Percentiles rank a stretch among this genome's conserved stretches.
Evolutionary conservation across 30 jellyfish, hydroid and myxozoan genomes (phyloP).

Genomic region (Pelagia noctiluca): DNA sequence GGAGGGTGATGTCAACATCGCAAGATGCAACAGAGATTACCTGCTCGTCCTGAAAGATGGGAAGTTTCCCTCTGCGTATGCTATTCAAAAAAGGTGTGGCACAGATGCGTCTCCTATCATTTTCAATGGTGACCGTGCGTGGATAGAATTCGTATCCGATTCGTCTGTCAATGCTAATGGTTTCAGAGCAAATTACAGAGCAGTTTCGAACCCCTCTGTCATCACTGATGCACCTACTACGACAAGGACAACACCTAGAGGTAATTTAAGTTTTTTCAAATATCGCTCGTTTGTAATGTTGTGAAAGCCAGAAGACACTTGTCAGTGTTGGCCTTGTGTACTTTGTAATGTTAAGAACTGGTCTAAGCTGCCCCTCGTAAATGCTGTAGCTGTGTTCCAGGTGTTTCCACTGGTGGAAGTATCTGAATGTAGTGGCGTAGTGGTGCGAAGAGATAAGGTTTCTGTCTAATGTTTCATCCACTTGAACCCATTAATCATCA

Average conservation of each 20-base stretch:
- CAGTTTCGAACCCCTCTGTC: constrained; percentile 35
- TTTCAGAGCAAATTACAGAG: constrained; percentile 51
- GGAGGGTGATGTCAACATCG: neutral
- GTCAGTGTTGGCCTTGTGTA: too few relatives aligned
- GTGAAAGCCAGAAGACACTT: too few relatives aligned
- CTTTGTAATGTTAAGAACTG: too few relatives aligned
- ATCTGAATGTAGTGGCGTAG: too few relatives aligned
- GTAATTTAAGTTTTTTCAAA: constrained; percentile 1
- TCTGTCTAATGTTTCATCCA: too few relatives aligned
- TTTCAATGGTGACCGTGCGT: constrained; percentile 80
- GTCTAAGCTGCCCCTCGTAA: too few relatives aligned
- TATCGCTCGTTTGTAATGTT: neutral
- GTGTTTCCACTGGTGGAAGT: too few relatives aligned
- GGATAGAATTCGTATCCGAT: constrained; percentile 87
- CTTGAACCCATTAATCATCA: too few relatives aligned
- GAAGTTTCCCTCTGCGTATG: constrained; percentile 72
- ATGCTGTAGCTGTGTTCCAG: too few relatives aligned
- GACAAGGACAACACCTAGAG: constrained; percentile 7
- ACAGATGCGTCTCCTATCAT: constrained; percentile 47
- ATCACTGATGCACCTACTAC: constrained; percentile 41
- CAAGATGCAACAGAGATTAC: constrained; percentile 69
- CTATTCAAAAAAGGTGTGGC: constrained; percentile 82
- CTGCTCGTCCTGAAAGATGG: constrained; percentile 71
- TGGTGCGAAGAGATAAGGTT: too few relatives aligned
- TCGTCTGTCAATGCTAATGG: constrained; percentile 52